A percentile compares a stretch with the other conserved stretches of the same genome.
Evolutionary conservation across 2,888 invertebrate genomes (phyloP).

Genomic region (Heliconius charithonia): DNA sequence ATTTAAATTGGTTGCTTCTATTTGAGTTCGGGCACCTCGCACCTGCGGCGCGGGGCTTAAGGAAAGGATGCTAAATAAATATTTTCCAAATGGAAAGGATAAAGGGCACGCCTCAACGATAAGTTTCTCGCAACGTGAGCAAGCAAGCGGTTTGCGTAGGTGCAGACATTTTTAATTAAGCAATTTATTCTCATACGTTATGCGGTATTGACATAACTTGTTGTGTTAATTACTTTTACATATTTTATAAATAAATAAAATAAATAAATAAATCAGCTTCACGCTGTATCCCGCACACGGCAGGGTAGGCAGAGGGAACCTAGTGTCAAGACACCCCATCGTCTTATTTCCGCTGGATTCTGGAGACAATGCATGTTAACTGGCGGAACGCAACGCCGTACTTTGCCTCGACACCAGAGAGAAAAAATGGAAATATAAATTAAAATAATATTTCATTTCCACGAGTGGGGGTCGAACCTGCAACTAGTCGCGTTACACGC

Average conservation of each 20-base stretch:
- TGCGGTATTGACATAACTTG: not conserved
- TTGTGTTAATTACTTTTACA: slow-evolving; percentile 1
- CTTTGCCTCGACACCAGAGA: too few relatives aligned
- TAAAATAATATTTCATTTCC: too few relatives aligned
- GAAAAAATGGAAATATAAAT: too few relatives aligned
- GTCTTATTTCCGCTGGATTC: too few relatives aligned
- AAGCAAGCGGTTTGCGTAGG: slow-evolving; percentile 65
- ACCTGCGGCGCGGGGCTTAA: slow-evolving; percentile 76
- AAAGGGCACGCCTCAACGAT: slow-evolving; percentile 75
- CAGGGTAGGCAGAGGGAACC: too few relatives aligned
- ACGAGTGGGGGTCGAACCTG: too few relatives aligned
- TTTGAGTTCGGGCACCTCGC: slow-evolving; percentile 78
- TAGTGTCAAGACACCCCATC: not conserved
- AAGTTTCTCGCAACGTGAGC: slow-evolving; percentile 69
- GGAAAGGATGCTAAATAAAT: slow-evolving; percentile 81
- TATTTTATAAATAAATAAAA: too few relatives aligned
- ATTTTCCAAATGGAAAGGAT: slow-evolving; percentile 79
- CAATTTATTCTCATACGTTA: slow-evolving; percentile 7
- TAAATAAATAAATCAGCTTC: too few relatives aligned
- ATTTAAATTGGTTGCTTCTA: slow-evolving; percentile 76
- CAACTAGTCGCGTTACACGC: too few relatives aligned
- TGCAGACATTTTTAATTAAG: slow-evolving; percentile 54
- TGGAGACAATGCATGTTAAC: too few relatives aligned
- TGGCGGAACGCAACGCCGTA: too few relatives aligned
- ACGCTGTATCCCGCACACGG: too few relatives aligned